Evolutionary conservation across 37 sponge, comb jelly and placozoan genomes (phyloP).

Genomic region (Beroe forskalii): DNA sequence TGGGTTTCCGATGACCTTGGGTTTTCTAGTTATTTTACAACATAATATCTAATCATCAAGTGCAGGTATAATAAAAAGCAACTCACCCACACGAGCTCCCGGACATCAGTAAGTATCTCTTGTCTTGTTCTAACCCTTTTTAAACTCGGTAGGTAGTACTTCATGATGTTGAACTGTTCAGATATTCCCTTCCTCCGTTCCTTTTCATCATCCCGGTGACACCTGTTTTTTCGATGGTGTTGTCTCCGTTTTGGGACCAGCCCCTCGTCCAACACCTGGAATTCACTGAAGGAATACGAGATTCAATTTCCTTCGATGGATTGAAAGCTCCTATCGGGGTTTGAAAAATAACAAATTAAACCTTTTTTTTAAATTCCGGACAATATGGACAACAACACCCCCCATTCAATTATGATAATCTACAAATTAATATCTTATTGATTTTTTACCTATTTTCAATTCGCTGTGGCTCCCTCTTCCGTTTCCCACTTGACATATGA

Average conservation of each 20-base stretch:
- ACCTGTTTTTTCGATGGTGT: not conserved
- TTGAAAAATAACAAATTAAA: too few relatives aligned
- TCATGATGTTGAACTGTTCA: not conserved
- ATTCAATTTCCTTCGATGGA: too few relatives aligned
- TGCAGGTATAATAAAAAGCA: too few relatives aligned
- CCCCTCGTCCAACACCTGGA: not conserved
- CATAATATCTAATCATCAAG: too few relatives aligned
- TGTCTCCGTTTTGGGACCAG: not conserved
- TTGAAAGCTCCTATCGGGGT: too few relatives aligned
- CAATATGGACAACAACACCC: too few relatives aligned
- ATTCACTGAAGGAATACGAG: too few relatives aligned
- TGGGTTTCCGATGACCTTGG: too few relatives aligned
- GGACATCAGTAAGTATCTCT: not conserved
- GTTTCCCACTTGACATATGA: not conserved
- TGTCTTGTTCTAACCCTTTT: not conserved
- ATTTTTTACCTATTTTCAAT: not conserved
- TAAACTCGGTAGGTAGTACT: not conserved
- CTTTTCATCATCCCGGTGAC: constrained; percentile 55
- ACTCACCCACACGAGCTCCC: constrained; percentile 51
- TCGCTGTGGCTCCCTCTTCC: not conserved
- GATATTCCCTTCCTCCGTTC: constrained; percentile 15
- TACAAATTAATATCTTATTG: too few relatives aligned
- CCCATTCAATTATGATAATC: too few relatives aligned
- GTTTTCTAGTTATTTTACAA: too few relatives aligned
- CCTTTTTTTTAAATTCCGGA: too few relatives aligned